phyloP scores from a whole-genome alignment of 1,140 invertebrate genomes.

The Lepidurus arcticus region DNA sequence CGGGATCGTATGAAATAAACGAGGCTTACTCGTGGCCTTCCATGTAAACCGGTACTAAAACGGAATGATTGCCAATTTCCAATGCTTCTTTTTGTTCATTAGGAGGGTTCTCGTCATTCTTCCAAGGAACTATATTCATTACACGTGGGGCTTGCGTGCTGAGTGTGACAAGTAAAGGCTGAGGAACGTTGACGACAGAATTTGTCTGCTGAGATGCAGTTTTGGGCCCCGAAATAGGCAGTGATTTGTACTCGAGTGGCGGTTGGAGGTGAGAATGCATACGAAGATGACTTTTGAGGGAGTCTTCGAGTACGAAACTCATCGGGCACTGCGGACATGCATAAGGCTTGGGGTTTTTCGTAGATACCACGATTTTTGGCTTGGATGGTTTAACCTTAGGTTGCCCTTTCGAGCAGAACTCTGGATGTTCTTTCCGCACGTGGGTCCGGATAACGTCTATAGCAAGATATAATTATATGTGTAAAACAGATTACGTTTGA shows the following conservation, averaged over 20 bases:
- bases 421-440: constrained; percentile 25
- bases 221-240: neutral
- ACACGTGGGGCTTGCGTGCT: neutral
- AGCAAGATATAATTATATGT: neutral
- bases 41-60: neutral
- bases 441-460: constrained; percentile 22
- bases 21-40: neutral
- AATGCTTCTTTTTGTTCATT: neutral
- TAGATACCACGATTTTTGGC: neutral
- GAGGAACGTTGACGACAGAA: neutral
- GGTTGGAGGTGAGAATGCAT: constrained; percentile 39
- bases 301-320: constrained; percentile 23
- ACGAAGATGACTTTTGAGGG: constrained; percentile 21
- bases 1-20: neutral
- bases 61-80: neutral
- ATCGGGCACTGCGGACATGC: constrained; percentile 26
- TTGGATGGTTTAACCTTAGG: neutral
- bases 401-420: neutral
- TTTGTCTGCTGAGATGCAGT: neutral
- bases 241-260: constrained; percentile 37
- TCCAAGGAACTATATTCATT: neutral
- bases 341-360: neutral
- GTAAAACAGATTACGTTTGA: neutral
- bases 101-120: neutral
- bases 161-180: neutral